These are phyloP conservation scores for Lates japonicus DNA, from an alignment of 2,797 vertebrate genomes.

Conservation along the genomic window DNA sequence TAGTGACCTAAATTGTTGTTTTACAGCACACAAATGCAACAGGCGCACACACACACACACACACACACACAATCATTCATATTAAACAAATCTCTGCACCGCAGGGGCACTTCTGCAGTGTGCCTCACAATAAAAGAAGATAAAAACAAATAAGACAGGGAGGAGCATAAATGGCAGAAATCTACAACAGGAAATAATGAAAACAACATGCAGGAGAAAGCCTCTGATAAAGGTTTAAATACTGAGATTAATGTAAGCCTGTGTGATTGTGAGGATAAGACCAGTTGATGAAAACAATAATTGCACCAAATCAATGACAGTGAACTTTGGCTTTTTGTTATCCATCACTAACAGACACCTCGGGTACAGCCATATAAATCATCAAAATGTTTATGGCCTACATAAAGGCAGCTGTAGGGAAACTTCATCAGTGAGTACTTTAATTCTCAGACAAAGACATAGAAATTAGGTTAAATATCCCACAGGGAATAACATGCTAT, in stretches of 20 bases:
- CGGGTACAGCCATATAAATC: slow-evolving; percentile 34
- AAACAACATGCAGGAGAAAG: slow-evolving; percentile 18
- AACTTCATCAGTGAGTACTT: slow-evolving; percentile 32
- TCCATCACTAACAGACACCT: slow-evolving; percentile 30
- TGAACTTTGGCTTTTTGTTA: slow-evolving; percentile 43
- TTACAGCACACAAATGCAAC: slow-evolving; percentile 11
- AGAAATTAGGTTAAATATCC: slow-evolving; percentile 60
- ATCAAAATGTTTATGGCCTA: slow-evolving; percentile 39
- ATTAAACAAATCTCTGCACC: slow-evolving; percentile 63
- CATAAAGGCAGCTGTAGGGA: slow-evolving; percentile 51
- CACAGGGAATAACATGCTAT: slow-evolving; percentile 23
- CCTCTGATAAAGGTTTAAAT: slow-evolving; percentile 31
- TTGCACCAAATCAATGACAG: slow-evolving; percentile 36
- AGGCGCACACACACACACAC: slow-evolving; percentile 15
- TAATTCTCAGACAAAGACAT: slow-evolving; percentile 31
- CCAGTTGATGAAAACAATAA: slow-evolving; percentile 49
- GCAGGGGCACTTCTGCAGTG: slow-evolving; percentile 36
- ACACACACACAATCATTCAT: slow-evolving; percentile 40
- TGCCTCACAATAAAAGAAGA: slow-evolving; percentile 47
- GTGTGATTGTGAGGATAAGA: slow-evolving; percentile 35
- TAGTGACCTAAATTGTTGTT: slow-evolving; percentile 54
- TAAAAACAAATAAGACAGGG: slow-evolving; percentile 57
- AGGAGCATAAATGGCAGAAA: slow-evolving; percentile 26
- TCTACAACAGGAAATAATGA: slow-evolving; percentile 44
- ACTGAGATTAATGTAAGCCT: slow-evolving; percentile 30